A percentile compares a stretch with the other conserved stretches of the same genome.
Evolutionary conservation across 2,113 vertebrate genomes (phyloP).

Genomic region (Sebastes schlegelii): DNA sequence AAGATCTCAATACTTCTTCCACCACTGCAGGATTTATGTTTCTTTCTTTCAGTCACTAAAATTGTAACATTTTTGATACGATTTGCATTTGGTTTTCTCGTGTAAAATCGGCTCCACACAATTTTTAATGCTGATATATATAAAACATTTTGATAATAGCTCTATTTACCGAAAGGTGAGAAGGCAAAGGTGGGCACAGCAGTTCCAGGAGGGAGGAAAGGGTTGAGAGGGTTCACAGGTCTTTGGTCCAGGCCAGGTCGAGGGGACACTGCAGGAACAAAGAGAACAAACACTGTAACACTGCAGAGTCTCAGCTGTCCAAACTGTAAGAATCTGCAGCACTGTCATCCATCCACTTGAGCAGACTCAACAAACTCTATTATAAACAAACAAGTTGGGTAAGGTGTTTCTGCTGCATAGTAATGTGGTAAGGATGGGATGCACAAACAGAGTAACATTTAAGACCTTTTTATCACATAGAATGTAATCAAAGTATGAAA

Average conservation of each 20-base stretch:
- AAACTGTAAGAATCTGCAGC: constrained; percentile 4
- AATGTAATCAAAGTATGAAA: not conserved
- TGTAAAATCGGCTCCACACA: not conserved
- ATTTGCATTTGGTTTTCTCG: not conserved
- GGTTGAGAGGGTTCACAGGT: constrained; percentile 59
- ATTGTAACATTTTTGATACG: not conserved
- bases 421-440: not conserved
- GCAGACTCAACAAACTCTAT: constrained; percentile 35
- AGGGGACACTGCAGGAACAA: constrained; percentile 47
- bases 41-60: not conserved
- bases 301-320: constrained; percentile 6
- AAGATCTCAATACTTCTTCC: not conserved
- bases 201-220: constrained; percentile 59
- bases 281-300: constrained; percentile 25
- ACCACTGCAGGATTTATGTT: not conserved
- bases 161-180: constrained; percentile 74
- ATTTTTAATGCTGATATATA: not conserved
- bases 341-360: no score
- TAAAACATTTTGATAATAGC: not conserved
- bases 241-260: constrained; percentile 48
- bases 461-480: not conserved
- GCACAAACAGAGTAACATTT: not conserved
- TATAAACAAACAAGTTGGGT: constrained; percentile 33
- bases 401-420: constrained; percentile 10
- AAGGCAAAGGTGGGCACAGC: constrained; percentile 57